Base-by-base conservation (phyloP, 2,113 vertebrate genomes). In the Pelecanoides urinatrix region DNA sequence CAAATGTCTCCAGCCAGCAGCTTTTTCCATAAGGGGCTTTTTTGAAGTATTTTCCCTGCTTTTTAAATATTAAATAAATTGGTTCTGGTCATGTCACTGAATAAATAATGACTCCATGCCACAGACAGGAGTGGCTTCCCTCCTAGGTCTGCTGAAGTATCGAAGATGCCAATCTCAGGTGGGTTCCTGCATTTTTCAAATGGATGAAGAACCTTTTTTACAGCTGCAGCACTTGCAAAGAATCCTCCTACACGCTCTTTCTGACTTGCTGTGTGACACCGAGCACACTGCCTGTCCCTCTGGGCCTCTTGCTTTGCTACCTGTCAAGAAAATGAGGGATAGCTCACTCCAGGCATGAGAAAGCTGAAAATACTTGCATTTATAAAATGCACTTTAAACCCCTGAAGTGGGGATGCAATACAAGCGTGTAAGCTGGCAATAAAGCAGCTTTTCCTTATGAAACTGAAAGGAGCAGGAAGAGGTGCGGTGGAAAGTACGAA, bases 211-310 rank as follows among this genome's bases (percentile, higher is more conserved):
- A 45, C 3, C 7, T 42, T 23, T 71, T 85, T 58, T n/a, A 68
- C 13, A 45, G 58, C 38, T 76, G 23, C 53, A 82, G 53, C 49
- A 68, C 49, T n/a, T 42, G 36, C 34, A 75, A 40, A 65, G 49
- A n/a, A 65, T 67, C 75, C 68, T 75, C 75, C 65, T 16, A 1
- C 0, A 0, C 53, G 36, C 11, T 85, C 29, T 32, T 80, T 71
- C 53, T 79, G 71, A 40, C 38, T 40, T 22, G 32, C 32, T 7
- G 12, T 3, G 8, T 38, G 55, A 52, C 45, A 25, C 5, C 4
- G 10, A 0, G 14, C 38, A 40, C 0, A 0, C 29, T 81, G 40
- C 40, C n/a, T 70, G 0, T 27, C 42, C 67, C 32, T 68, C 47
- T 21, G 0, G 10, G 9, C 45, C 30, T 79, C 71, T 79, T 59